A percentile compares a stretch with the other conserved stretches of the same genome.
phyloP scores from a whole-genome alignment of 1,140 invertebrate species.

The Paramacrobiotus metropolitanus region DNA sequence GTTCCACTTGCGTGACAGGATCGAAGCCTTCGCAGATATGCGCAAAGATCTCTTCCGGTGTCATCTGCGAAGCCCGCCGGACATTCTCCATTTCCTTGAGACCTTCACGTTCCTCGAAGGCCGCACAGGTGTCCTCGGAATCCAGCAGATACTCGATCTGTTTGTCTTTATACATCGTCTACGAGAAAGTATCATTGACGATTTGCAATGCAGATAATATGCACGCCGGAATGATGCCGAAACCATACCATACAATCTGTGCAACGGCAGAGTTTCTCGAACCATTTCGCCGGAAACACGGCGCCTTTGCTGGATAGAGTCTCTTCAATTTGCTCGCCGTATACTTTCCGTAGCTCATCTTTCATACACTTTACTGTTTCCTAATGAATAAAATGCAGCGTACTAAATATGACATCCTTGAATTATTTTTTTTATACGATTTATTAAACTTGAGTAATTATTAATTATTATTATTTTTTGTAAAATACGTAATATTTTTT shows the following conservation, averaged over 20 bases:
- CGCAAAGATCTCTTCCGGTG: constrained; percentile 1
- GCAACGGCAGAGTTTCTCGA: not conserved
- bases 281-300: not conserved
- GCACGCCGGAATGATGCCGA: no score
- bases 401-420: no score
- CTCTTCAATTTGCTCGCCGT: no score
- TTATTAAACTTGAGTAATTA: no score
- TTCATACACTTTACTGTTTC: no score
- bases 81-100: not conserved
- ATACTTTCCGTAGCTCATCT: no score
- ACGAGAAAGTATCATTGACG: not conserved
- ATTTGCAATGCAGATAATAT: no score
- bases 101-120: not conserved
- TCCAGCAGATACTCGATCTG: not conserved
- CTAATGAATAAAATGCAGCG: no score
- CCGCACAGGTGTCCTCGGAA: not conserved
- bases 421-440: no score
- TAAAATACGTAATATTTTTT: no score
- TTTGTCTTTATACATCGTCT: not conserved
- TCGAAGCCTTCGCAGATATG: constrained; percentile 1
- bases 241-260: not conserved
- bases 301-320: no score
- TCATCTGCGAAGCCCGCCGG: not conserved
- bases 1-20: not conserved
- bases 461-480: no score